These are phyloP conservation scores for Mycetomoellerius zeteki DNA, from an alignment of 1,140 invertebrate species.

Conservation along the genomic window DNA sequence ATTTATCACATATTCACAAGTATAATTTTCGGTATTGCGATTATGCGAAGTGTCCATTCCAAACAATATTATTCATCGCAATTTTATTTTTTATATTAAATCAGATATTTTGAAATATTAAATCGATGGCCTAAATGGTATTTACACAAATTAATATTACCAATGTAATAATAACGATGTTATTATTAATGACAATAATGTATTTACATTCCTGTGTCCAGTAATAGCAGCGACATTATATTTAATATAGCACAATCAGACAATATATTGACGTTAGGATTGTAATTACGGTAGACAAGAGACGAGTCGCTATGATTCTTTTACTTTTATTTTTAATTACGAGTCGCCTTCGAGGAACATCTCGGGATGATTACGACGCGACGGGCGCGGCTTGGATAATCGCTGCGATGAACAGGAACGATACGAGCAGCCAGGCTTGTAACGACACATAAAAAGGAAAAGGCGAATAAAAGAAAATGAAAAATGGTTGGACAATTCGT, in stretches of 20 bases:
- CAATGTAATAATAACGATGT: too few relatives aligned
- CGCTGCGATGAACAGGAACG: neutral
- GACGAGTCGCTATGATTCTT: neutral
- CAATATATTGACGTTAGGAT: neutral
- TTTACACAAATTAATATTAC: neutral
- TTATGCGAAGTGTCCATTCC: neutral
- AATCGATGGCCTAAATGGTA: neutral
- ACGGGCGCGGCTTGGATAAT: constrained; percentile 2
- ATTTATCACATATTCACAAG: neutral
- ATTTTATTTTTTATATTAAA: constrained; percentile 7
- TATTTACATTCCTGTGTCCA: neutral
- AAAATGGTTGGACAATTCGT: constrained; percentile 70
- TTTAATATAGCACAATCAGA: neutral
- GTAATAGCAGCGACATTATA: neutral
- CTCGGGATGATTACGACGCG: constrained; percentile 41
- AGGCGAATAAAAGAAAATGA: constrained; percentile 34
- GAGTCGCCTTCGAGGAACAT: neutral
- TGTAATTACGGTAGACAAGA: neutral
- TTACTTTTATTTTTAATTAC: constrained; percentile 52
- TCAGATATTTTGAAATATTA: neutral
- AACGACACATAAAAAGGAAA: constrained; percentile 64
- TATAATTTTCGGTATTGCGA: neutral
- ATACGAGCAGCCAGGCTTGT: constrained; percentile 53
- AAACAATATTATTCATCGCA: neutral
- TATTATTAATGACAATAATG: neutral